A percentile compares a stretch with the other conserved stretches of the same genome.
Evolutionary conservation across 2,888 invertebrate genomes (phyloP).

Genomic region (Hololepta plana): DNA sequence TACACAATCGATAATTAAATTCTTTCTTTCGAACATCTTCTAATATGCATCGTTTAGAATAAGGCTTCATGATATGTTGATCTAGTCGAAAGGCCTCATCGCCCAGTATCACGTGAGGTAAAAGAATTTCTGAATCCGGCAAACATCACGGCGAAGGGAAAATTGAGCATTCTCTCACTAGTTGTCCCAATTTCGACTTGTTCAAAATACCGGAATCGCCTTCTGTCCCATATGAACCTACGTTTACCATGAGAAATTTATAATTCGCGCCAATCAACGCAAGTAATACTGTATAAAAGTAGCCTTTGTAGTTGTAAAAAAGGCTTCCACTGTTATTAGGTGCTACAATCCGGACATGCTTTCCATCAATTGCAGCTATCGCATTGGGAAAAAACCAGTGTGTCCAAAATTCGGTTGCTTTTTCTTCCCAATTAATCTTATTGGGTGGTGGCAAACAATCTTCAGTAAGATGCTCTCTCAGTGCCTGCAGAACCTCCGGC

Average conservation of each 20-base stretch:
- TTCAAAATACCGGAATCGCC: constrained; percentile 9
- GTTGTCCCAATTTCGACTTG: constrained; percentile 7
- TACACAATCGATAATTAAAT: constrained; percentile 8
- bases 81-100: constrained; percentile 6
- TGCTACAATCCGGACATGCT: constrained; percentile 8
- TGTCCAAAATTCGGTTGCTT: constrained; percentile 1
- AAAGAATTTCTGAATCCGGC: constrained; percentile 4
- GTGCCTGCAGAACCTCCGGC: background rate
- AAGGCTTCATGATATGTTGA: constrained; percentile 8
- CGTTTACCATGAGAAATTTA: constrained; percentile 9
- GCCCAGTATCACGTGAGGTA: constrained; percentile 7
- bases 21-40: constrained; percentile 5
- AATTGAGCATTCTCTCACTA: constrained; percentile 6
- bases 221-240: constrained; percentile 10
- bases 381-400: constrained; percentile 11
- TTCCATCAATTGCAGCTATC: constrained; percentile 9
- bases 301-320: constrained; percentile 10
- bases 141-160: constrained; percentile 6
- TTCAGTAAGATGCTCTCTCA: background rate
- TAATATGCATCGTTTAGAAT: constrained; percentile 4
- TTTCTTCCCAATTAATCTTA: background rate
- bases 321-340: constrained; percentile 8
- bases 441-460: background rate
- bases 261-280: constrained; percentile 9
- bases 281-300: constrained; percentile 9